Evolutionary conservation across 2,888 invertebrate genomes (phyloP).

Genomic region (Tricholauxania praeusta): DNA sequence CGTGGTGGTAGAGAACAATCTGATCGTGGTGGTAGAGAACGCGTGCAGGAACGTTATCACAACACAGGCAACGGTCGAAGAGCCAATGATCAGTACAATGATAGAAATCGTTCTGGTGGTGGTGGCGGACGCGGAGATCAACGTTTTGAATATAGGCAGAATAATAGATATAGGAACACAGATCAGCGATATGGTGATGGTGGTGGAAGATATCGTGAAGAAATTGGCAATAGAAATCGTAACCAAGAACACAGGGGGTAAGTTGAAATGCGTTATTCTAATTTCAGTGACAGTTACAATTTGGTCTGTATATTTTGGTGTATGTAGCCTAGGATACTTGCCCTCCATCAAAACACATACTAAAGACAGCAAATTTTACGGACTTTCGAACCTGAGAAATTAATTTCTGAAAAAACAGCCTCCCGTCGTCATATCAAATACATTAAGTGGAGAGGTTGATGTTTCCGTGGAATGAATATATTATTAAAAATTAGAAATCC

Average conservation of each 20-base stretch:
- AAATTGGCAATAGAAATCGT: slow-evolving; percentile 32
- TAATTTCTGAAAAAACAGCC: no score
- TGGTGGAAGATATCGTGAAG: slow-evolving; percentile 31
- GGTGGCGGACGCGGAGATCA: slow-evolving; percentile 27
- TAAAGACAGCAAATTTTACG: no score
- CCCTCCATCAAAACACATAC: no score
- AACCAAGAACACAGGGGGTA: slow-evolving; percentile 47
- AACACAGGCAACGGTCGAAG: slow-evolving; percentile 5
- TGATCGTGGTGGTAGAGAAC: background rate
- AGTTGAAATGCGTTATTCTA: slow-evolving; percentile 25
- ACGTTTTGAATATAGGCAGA: slow-evolving; percentile 27
- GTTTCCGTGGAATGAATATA: no score
- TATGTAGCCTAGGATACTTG: no score
- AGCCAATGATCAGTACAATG: background rate
- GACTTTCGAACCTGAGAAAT: no score
- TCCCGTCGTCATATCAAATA: no score
- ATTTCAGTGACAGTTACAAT: no score
- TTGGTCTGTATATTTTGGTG: no score
- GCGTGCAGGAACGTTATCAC: background rate
- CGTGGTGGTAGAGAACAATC: background rate
- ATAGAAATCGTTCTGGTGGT: slow-evolving; percentile 13
- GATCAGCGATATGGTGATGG: slow-evolving; percentile 34
- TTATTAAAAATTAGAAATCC: no score
- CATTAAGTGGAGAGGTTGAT: no score
- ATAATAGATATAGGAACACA: slow-evolving; percentile 37